Conservation (phyloP, 1,140 invertebrate species). For the Episyrphus balteatus region DNA sequence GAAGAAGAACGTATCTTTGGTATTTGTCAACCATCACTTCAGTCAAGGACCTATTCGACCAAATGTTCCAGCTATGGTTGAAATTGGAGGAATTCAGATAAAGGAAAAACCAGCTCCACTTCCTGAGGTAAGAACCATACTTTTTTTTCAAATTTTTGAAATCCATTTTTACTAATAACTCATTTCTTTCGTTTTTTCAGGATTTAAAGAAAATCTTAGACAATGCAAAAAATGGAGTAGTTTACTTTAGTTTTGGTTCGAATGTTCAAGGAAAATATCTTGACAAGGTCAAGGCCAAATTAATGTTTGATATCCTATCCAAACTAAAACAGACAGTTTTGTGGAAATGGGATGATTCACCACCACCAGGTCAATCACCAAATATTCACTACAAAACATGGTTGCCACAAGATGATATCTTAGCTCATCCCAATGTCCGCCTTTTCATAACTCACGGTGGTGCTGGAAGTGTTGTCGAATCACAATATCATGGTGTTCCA, state of each 20-base stretch:
- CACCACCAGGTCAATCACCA: slow-evolving; percentile 35
- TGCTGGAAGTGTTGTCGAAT: slow-evolving; percentile 38
- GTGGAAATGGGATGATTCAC: slow-evolving; percentile 40
- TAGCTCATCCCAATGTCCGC: slow-evolving; percentile 36
- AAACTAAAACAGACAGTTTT: slow-evolving; percentile 37
- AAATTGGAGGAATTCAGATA: slow-evolving; percentile 34
- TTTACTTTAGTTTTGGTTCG: slow-evolving; percentile 48
- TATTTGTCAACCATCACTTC: slow-evolving; percentile 18
- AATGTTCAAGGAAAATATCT: slow-evolving; percentile 35
- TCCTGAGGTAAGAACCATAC: slow-evolving; percentile 16
- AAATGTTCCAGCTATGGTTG: slow-evolving; percentile 22
- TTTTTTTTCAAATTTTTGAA: background rate
- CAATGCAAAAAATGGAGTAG: slow-evolving; percentile 37
- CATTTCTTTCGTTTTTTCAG: slow-evolving; percentile 15
- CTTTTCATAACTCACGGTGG: slow-evolving; percentile 44
- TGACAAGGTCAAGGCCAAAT: slow-evolving; percentile 22
- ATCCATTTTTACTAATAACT: slow-evolving; percentile 3
- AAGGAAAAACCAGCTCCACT: slow-evolving; percentile 18
- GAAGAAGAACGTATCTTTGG: slow-evolving; percentile 6
- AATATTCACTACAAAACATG: slow-evolving; percentile 46
- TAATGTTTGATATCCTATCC: slow-evolving; percentile 37
- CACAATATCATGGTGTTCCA: slow-evolving; percentile 38
- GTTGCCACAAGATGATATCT: slow-evolving; percentile 44
- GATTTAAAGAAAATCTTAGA: slow-evolving; percentile 41
- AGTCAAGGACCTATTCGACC: slow-evolving; percentile 17